Evolutionary conservation across 2,888 invertebrate genomes (phyloP).

Genomic region (Agrochola lychnidis): DNA sequence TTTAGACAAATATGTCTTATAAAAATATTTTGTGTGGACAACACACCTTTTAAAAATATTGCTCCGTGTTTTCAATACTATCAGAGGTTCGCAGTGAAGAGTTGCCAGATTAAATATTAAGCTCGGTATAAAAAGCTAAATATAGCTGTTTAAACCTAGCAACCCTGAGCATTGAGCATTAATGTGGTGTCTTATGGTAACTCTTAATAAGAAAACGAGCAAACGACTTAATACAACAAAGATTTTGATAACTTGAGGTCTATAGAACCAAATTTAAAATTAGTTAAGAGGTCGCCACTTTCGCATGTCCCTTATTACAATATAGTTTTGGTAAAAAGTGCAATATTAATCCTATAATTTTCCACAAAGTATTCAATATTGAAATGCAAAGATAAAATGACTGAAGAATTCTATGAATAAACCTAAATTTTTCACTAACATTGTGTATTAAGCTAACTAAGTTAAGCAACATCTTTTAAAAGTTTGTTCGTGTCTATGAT

Average conservation of each 20-base stretch:
- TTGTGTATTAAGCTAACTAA: slow-evolving; percentile 1
- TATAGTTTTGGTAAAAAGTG: slow-evolving; percentile 31
- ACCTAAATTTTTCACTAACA: not conserved
- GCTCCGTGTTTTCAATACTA: slow-evolving; percentile 55
- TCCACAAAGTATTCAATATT: slow-evolving; percentile 18
- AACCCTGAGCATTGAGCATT: slow-evolving; percentile 48
- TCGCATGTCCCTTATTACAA: slow-evolving; percentile 1
- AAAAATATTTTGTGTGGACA: slow-evolving; percentile 50
- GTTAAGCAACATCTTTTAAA: slow-evolving; percentile 2
- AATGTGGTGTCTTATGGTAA: slow-evolving; percentile 30
- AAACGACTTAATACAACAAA: slow-evolving; percentile 12
- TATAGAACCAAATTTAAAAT: slow-evolving; percentile 9
- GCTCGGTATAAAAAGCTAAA: slow-evolving; percentile 31
- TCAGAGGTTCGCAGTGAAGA: slow-evolving; percentile 17
- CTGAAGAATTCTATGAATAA: not conserved
- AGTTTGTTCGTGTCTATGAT: slow-evolving; percentile 38
- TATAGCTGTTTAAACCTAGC: slow-evolving; percentile 28
- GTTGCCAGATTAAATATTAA: slow-evolving; percentile 46
- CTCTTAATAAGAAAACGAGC: slow-evolving; percentile 25
- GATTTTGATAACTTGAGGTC: slow-evolving; percentile 13
- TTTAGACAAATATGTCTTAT: slow-evolving; percentile 46
- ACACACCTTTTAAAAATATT: slow-evolving; percentile 47
- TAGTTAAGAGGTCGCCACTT: slow-evolving; percentile 11
- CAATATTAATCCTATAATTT: slow-evolving; percentile 28
- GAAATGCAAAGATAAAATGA: slow-evolving; percentile 40